These are phyloP conservation scores for Catocala sponsa DNA, from an alignment of 2,888 invertebrate genomes.

Conservation along the genomic window DNA sequence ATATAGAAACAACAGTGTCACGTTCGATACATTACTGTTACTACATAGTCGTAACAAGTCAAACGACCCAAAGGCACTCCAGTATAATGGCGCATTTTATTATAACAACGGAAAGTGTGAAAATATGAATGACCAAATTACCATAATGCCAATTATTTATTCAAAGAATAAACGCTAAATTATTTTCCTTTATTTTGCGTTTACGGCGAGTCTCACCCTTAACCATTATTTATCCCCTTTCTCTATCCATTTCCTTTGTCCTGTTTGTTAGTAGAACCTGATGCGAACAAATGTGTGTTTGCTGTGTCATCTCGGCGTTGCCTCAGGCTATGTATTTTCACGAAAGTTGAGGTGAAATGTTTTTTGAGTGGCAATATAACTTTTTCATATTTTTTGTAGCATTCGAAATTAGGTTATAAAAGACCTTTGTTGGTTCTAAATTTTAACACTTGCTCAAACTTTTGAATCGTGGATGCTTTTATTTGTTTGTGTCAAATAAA, in stretches of 20 bases:
- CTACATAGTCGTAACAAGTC: background rate
- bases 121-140: constrained; percentile 47
- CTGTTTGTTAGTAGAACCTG: constrained; percentile 70
- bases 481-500: constrained; percentile 43
- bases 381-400: constrained; percentile 54
- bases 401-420: constrained; percentile 40
- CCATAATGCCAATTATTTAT: constrained; percentile 51
- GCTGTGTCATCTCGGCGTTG: constrained; percentile 60
- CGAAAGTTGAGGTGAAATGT: constrained; percentile 59
- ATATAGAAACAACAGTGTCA: background rate
- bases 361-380: constrained; percentile 60
- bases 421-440: constrained; percentile 24
- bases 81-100: constrained; percentile 17
- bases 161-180: constrained; percentile 46
- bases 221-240: constrained; percentile 74
- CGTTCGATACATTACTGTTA: background rate
- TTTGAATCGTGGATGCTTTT: constrained; percentile 31
- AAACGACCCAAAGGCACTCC: constrained; percentile 10
- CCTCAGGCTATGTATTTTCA: constrained; percentile 60
- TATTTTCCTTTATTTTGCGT: constrained; percentile 58
- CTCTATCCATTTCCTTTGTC: constrained; percentile 73
- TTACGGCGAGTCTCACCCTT: constrained; percentile 53
- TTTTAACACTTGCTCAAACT: constrained; percentile 34
- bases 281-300: constrained; percentile 72
- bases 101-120: constrained; percentile 30